Conservation (phyloP, 1,140 invertebrate species). For the Drosophila neocordata region DNA sequence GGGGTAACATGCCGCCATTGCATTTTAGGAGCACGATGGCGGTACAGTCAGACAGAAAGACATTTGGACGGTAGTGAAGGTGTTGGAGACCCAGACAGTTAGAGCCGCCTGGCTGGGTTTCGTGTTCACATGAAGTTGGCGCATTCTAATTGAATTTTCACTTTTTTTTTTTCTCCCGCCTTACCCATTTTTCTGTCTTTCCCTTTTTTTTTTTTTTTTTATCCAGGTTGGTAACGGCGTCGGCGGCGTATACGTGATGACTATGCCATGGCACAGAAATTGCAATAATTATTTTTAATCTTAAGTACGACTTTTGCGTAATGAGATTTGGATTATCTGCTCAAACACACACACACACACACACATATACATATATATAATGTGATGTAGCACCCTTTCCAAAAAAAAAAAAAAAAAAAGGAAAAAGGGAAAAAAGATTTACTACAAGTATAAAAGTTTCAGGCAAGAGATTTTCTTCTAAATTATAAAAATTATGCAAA, state of each 20-base stretch:
- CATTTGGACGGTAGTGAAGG: slow-evolving; percentile 13
- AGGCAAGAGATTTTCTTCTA: slow-evolving; percentile 5
- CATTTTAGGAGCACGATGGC: slow-evolving; percentile 54
- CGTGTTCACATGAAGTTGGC: slow-evolving; percentile 71
- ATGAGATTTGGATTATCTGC: slow-evolving; percentile 80
- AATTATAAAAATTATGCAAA: slow-evolving; percentile 34
- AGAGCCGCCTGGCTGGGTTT: slow-evolving; percentile 56
- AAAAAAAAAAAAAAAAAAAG: not conserved
- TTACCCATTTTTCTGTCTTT: not conserved
- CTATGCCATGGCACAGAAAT: slow-evolving; percentile 71
- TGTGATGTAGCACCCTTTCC: slow-evolving; percentile 9
- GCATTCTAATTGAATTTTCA: slow-evolving; percentile 81
- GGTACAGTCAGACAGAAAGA: slow-evolving; percentile 35
- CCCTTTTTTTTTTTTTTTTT: not conserved
- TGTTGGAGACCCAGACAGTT: slow-evolving; percentile 57
- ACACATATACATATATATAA: not conserved
- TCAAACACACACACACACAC: slow-evolving; percentile 33
- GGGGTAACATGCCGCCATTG: slow-evolving; percentile 60
- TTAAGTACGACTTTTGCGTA: slow-evolving; percentile 80
- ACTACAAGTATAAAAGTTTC: slow-evolving; percentile 4
- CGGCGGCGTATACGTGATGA: slow-evolving; percentile 57
- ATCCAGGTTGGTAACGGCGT: slow-evolving; percentile 21
- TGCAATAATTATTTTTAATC: slow-evolving; percentile 82
- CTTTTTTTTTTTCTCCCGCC: slow-evolving; percentile 51
- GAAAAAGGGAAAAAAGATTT: not conserved